Conservation (phyloP, 1,140 invertebrate species). For the Saccostrea cuccullata region DNA sequence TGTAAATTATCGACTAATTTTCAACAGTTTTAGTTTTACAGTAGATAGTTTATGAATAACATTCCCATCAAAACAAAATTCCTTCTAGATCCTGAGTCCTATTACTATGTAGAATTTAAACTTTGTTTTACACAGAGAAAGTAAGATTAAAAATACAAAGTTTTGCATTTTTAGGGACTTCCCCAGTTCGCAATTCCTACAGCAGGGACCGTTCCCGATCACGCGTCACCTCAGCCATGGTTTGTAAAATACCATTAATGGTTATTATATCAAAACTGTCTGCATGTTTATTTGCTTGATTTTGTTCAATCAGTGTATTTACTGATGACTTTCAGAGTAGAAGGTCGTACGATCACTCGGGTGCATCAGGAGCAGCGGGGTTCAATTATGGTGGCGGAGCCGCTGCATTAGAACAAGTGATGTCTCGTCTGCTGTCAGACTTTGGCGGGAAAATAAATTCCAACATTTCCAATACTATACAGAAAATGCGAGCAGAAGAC, state of each 20-base stretch:
- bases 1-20: no score
- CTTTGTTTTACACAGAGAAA: not conserved
- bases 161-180: not conserved
- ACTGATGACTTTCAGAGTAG: not conserved
- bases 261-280: no score
- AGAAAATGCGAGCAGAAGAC: constrained; percentile 46
- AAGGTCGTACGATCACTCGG: not conserved
- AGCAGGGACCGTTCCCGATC: not conserved
- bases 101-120: no score
- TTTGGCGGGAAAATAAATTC: constrained; percentile 49
- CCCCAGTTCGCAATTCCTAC: constrained; percentile 10
- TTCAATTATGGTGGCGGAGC: not conserved
- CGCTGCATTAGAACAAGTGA: constrained; percentile 43
- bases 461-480: constrained; percentile 22
- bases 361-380: not conserved
- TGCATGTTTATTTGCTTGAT: no score
- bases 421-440: constrained; percentile 46
- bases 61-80: no score
- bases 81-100: no score
- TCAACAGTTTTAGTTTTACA: no score
- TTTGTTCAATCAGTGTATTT: no score
- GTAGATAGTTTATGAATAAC: no score
- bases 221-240: not conserved
- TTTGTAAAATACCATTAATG: not conserved
- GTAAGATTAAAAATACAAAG: not conserved